Percentiles rank a stretch among this genome's conserved stretches.
These are phyloP conservation scores for Sminthurides aquaticus DNA, from an alignment of 2,888 invertebrate species.

Conservation along the genomic window DNA sequence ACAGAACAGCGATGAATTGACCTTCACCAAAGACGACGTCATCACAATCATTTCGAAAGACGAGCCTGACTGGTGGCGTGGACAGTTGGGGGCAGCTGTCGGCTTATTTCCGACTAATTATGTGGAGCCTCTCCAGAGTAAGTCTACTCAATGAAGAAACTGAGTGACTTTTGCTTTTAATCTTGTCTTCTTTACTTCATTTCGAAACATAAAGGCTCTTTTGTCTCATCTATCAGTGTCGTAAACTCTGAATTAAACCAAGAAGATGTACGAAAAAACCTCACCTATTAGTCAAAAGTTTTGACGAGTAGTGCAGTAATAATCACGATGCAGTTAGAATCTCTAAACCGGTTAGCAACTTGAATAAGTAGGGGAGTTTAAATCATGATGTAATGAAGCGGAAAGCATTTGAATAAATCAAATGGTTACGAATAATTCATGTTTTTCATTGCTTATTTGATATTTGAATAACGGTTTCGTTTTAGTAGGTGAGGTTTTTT, in stretches of 20 bases:
- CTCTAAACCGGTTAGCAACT: conserved; percentile 3
- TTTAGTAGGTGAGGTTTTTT: conserved; percentile 26
- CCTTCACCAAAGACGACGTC: conserved; percentile 82
- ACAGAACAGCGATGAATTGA: conserved; percentile 88
- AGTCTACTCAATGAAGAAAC: conserved; percentile 46
- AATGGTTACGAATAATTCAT: neutral
- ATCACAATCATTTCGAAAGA: conserved; percentile 82
- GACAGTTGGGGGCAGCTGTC: conserved; percentile 78
- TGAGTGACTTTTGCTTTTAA: neutral
- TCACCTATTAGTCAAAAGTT: conserved; percentile 26
- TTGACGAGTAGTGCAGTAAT: conserved; percentile 9
- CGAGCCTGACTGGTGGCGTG: conserved; percentile 97
- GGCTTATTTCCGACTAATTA: conserved; percentile 96
- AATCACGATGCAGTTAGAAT: conserved; percentile 13
- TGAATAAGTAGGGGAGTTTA: neutral
- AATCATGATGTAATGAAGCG: neutral
- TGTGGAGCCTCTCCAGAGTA: conserved; percentile 64
- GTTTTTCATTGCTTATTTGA: neutral
- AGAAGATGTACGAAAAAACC: conserved; percentile 10
- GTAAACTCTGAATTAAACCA: neutral
- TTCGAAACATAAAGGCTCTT: neutral
- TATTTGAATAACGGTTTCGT: neutral
- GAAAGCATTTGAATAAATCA: conserved; percentile 5
- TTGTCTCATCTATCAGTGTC: neutral
- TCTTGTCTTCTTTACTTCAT: neutral